Percentiles rank a stretch among this genome's conserved stretches.
Evolutionary conservation across 2,113 vertebrate genomes (phyloP).

Genomic region (Chauna torquata): DNA sequence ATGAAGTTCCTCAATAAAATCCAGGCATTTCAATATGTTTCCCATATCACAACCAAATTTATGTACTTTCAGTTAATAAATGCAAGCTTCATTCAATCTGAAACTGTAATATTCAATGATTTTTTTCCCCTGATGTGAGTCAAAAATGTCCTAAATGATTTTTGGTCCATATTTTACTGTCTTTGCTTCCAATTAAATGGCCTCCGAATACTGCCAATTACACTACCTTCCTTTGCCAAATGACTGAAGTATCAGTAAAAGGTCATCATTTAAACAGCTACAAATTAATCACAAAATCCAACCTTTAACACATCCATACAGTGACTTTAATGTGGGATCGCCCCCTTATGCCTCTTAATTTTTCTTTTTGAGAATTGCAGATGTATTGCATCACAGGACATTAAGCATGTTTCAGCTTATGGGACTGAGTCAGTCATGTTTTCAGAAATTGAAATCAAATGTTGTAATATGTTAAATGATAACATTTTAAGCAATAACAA

Average conservation of each 20-base stretch:
- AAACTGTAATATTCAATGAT: constrained; percentile 59
- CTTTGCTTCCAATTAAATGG: constrained; percentile 69
- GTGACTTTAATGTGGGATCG: constrained; percentile 76
- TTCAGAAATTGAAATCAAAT: constrained; percentile 88
- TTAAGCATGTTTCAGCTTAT: constrained; percentile 80
- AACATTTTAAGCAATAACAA: constrained; percentile 68
- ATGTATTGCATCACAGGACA: constrained; percentile 79
- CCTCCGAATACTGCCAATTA: constrained; percentile 67
- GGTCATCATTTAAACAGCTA: constrained; percentile 67
- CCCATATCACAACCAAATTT: background rate
- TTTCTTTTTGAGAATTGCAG: constrained; percentile 73
- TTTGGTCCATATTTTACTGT: constrained; percentile 60
- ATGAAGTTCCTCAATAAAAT: constrained; percentile 11
- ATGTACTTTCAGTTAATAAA: constrained; percentile 52
- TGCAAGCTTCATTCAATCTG: constrained; percentile 21
- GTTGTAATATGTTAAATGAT: constrained; percentile 73
- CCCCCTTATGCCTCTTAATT: constrained; percentile 79
- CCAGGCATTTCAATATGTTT: background rate
- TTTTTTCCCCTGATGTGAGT: constrained; percentile 45
- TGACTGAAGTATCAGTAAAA: constrained; percentile 62
- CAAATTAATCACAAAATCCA: constrained; percentile 77
- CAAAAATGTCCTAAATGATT: constrained; percentile 44
- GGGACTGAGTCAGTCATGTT: constrained; percentile 75
- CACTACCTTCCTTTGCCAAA: constrained; percentile 57
- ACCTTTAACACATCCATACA: constrained; percentile 74